A percentile compares a stretch with the other conserved stretches of the same genome.
Conservation (phyloP, 2,797 vertebrate genomes). For the Calcarius lapponicus region DNA sequence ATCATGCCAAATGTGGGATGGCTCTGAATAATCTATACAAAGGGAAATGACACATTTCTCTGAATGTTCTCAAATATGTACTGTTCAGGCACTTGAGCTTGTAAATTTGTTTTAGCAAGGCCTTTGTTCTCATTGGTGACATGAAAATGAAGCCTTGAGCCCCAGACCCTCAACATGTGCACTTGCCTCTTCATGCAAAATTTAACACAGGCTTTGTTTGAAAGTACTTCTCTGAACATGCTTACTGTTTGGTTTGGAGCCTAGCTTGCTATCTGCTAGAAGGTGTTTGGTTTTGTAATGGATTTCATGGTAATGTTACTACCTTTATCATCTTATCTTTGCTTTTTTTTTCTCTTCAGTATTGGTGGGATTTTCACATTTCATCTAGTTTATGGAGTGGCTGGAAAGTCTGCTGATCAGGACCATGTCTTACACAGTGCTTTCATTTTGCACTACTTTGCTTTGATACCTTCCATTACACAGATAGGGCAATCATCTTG, state of each 20-base stretch:
- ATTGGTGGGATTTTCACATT: not conserved
- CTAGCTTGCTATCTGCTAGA: not conserved
- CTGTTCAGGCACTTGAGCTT: not conserved
- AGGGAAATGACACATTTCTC: not conserved
- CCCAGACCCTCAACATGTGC: not conserved
- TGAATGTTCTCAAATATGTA: not conserved
- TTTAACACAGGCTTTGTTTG: not conserved
- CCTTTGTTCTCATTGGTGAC: not conserved
- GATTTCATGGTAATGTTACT: constrained; percentile 7
- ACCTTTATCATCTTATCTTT: not conserved
- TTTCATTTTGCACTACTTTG: not conserved
- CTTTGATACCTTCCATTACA: not conserved
- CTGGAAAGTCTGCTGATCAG: not conserved
- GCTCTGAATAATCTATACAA: not conserved
- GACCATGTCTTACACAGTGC: not conserved
- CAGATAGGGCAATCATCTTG: not conserved
- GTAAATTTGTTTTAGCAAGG: not conserved
- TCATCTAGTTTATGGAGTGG: not conserved
- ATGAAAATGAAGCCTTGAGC: not conserved
- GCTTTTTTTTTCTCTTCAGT: not conserved
- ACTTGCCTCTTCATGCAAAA: not conserved
- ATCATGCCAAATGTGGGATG: accelerated
- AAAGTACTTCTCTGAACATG: not conserved
- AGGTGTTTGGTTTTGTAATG: not conserved
- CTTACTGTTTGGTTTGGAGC: not conserved